These are phyloP conservation scores for Brachyrhaphis roseni DNA, from an alignment of 2,797 vertebrate genomes.

Conservation along the genomic window DNA sequence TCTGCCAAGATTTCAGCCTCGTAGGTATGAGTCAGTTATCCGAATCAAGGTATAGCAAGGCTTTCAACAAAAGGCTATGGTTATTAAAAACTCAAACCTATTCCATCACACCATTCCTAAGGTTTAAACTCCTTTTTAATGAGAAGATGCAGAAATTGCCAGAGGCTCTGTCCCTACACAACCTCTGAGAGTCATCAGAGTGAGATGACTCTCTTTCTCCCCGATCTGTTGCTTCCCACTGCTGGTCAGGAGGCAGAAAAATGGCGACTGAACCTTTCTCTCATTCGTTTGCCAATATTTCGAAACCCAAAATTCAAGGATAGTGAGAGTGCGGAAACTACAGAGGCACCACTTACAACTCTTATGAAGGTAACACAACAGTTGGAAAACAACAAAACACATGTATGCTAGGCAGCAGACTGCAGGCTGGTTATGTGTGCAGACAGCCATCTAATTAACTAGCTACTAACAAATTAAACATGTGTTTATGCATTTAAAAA, in stretches of 20 bases:
- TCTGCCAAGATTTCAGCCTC: neutral
- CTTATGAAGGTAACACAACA: neutral
- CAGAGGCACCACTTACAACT: neutral
- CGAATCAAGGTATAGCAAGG: neutral
- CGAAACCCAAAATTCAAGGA: neutral
- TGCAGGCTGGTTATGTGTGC: neutral
- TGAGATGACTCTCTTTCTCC: neutral
- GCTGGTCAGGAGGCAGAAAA: neutral
- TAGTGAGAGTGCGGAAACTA: neutral
- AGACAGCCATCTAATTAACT: neutral
- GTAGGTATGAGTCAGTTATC: neutral
- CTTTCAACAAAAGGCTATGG: neutral
- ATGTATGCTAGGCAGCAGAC: neutral
- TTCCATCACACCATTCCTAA: neutral
- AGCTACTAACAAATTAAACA: neutral
- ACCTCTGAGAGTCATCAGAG: neutral
- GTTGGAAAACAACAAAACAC: neutral
- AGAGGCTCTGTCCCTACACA: neutral
- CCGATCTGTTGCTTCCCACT: neutral
- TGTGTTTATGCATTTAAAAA: neutral
- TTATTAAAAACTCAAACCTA: neutral
- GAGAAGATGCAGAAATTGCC: neutral
- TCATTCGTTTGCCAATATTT: neutral
- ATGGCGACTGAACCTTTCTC: neutral
- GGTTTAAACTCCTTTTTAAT: neutral